A percentile compares a stretch with the other conserved stretches of the same genome.
phyloP scores from a whole-genome alignment of 2,113 vertebrate species.

The Xiphorhynchus elegans region DNA sequence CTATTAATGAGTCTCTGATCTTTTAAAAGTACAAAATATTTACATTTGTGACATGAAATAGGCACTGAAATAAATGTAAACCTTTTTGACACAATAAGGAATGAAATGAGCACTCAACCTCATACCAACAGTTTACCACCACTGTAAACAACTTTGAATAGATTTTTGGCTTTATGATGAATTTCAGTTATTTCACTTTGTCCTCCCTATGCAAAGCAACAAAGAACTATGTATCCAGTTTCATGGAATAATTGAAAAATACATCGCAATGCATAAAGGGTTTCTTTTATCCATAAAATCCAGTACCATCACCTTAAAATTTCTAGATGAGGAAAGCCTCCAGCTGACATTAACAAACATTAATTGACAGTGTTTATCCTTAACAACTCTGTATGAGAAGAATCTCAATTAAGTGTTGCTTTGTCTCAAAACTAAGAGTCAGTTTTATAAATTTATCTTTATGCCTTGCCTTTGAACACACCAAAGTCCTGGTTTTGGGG shows the following conservation, averaged over 20 bases:
- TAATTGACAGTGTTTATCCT: not conserved
- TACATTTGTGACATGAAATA: not conserved
- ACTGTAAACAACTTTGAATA: not conserved
- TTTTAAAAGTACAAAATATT: not conserved
- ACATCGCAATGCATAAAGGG: not conserved
- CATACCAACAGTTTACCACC: not conserved
- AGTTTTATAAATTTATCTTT: not conserved
- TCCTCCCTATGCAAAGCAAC: not conserved
- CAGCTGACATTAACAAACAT: slow-evolving; percentile 18
- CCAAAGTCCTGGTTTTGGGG: rapidly evolving
- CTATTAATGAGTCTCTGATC: not conserved
- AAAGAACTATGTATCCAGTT: not conserved
- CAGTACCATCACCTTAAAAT: not conserved
- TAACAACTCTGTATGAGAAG: not conserved
- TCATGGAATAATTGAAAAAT: not conserved
- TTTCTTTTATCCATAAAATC: not conserved
- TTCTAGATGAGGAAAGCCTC: slow-evolving; percentile 10
- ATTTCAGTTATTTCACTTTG: not conserved
- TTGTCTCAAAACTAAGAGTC: not conserved
- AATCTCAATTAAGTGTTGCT: not conserved
- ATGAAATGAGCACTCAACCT: not conserved
- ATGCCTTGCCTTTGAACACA: not conserved
- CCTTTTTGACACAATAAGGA: not conserved
- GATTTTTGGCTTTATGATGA: not conserved
- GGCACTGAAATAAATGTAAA: not conserved